phyloP scores from a whole-genome alignment of 2,113 vertebrate species.

The Mastomys coucha region DNA sequence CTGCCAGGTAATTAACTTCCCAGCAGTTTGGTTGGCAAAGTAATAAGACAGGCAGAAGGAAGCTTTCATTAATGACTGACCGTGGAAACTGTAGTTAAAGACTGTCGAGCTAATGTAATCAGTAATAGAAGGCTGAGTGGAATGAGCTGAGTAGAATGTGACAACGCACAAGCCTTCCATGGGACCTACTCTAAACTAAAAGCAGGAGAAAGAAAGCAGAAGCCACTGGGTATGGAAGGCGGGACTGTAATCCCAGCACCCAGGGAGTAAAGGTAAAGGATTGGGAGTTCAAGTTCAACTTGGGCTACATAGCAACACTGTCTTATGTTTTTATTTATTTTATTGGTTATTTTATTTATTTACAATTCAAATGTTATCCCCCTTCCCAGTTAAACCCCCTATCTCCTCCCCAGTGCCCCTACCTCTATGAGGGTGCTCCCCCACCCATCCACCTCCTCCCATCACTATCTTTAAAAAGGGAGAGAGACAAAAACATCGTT shows the following conservation, averaged over 20 bases:
- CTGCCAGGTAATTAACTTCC: conserved; percentile 85
- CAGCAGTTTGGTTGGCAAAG: conserved; percentile 81
- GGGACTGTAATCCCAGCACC: too few species aligned
- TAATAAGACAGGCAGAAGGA: conserved; percentile 76
- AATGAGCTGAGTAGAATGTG: not conserved
- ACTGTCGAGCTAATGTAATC: conserved; percentile 71
- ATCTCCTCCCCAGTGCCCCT: too few species aligned
- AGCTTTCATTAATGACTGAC: conserved; percentile 84
- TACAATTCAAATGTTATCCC: too few species aligned
- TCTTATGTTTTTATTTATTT: too few species aligned
- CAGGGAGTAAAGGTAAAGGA: too few species aligned
- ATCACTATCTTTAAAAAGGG: not conserved
- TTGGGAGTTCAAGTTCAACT: not conserved
- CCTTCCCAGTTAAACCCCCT: too few species aligned
- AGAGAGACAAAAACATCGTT: not conserved
- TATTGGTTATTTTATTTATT: too few species aligned
- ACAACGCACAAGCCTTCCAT: not conserved
- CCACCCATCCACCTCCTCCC: too few species aligned
- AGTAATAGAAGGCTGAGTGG: conserved; percentile 40
- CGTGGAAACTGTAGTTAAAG: conserved; percentile 81
- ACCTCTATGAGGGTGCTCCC: too few species aligned
- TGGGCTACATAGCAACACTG: not conserved
- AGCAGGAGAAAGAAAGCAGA: not conserved
- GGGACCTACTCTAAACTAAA: not conserved
- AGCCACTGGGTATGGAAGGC: not conserved